Conservation (phyloP, 2,113 vertebrate genomes). For the Gymnogyps californianus region DNA sequence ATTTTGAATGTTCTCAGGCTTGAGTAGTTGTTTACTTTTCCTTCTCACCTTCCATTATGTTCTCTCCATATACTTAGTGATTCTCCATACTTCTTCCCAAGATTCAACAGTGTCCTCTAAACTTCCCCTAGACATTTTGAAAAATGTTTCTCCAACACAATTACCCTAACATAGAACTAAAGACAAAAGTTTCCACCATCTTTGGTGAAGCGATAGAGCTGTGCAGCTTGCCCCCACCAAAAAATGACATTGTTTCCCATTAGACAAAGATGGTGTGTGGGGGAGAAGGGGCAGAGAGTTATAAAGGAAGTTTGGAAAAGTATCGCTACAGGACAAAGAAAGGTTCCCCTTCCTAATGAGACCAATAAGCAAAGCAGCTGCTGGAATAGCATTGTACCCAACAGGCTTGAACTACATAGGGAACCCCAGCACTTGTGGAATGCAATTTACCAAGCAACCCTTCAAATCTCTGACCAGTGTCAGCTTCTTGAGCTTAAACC, state of each 20-base stretch:
- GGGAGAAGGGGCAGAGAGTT: background rate
- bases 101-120: background rate
- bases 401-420: background rate
- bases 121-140: background rate
- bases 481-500: background rate
- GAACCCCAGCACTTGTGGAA: background rate
- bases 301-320: background rate
- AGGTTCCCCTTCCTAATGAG: background rate
- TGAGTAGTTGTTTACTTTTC: background rate
- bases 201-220: background rate
- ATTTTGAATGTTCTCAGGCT: background rate
- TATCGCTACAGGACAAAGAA: background rate
- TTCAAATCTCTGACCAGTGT: background rate
- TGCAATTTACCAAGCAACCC: background rate
- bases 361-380: background rate
- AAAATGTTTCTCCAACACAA: background rate
- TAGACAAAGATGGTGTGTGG: background rate
- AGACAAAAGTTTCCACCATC: background rate
- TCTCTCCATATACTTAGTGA: background rate
- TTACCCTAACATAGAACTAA: background rate
- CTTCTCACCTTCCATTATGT: background rate
- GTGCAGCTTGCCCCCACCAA: background rate
- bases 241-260: background rate
- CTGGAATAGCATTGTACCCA: background rate
- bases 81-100: background rate